Conservation (phyloP, 1,140 invertebrate genomes). For the Propsilocerus akamusi region DNA sequence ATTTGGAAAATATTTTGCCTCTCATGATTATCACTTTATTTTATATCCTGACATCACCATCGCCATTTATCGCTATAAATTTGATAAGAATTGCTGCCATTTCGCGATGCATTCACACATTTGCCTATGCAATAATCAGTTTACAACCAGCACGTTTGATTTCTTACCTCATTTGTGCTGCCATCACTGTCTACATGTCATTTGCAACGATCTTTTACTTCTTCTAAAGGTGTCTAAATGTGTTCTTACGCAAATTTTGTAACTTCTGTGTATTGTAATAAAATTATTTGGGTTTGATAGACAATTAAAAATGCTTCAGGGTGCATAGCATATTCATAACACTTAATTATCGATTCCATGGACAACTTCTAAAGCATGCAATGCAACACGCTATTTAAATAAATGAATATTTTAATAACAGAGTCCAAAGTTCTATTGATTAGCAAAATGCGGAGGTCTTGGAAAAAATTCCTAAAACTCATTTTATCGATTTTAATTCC, state of each 20-base stretch:
- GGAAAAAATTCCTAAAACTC: too few relatives aligned
- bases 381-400: too few relatives aligned
- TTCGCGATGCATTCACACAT: conserved; percentile 37
- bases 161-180: conserved; percentile 23
- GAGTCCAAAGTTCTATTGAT: too few relatives aligned
- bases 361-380: too few relatives aligned
- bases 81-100: conserved; percentile 38
- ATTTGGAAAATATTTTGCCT: conserved; percentile 45
- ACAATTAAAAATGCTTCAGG: not conserved
- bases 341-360: not conserved
- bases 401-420: too few relatives aligned
- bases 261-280: not conserved
- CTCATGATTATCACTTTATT: conserved; percentile 38
- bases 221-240: not conserved
- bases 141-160: conserved; percentile 34
- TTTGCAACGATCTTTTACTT: conserved; percentile 14
- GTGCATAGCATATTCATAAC: not conserved
- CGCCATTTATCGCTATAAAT: conserved; percentile 24
- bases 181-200: conserved; percentile 25
- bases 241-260: not conserved
- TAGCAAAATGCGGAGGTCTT: too few relatives aligned
- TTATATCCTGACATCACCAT: conserved; percentile 38
- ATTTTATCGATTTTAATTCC: too few relatives aligned
- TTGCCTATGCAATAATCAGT: conserved; percentile 37
- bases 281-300: not conserved